phyloP scores from a whole-genome alignment of 2,797 vertebrate genomes.

The Bovichtus variegatus region DNA sequence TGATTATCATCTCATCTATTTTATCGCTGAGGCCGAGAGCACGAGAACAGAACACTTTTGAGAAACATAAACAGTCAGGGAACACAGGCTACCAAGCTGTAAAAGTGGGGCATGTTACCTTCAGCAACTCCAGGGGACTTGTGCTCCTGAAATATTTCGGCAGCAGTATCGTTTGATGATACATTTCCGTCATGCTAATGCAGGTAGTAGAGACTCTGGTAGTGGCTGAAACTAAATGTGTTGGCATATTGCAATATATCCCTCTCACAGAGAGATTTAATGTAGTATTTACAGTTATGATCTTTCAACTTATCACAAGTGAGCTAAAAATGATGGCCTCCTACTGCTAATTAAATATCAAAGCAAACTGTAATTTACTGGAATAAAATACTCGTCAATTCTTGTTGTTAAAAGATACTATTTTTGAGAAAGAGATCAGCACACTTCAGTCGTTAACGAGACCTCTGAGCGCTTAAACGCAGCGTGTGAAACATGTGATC shows the following conservation, averaged over 20 bases:
- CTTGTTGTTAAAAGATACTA: too few relatives aligned
- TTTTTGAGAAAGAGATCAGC: neutral
- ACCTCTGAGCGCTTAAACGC: neutral
- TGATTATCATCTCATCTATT: conserved; percentile 2
- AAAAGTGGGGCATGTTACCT: neutral
- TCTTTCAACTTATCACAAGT: neutral
- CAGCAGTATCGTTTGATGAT: neutral
- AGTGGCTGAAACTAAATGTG: neutral
- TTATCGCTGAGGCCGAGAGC: conserved; percentile 10
- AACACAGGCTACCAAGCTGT: conserved; percentile 19
- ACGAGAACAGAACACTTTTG: conserved; percentile 22
- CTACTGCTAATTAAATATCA: neutral
- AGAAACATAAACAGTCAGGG: conserved; percentile 18
- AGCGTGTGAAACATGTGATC: neutral
- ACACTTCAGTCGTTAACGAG: neutral
- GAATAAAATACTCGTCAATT: neutral
- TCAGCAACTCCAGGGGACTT: neutral
- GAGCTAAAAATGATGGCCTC: neutral
- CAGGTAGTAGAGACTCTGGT: neutral
- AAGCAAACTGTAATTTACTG: neutral
- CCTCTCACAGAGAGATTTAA: neutral
- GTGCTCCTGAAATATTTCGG: neutral
- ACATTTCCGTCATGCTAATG: neutral
- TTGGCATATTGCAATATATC: neutral
- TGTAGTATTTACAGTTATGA: neutral